Base-by-base conservation (phyloP, 2,888 invertebrate genomes). In the Myopa testacea region DNA sequence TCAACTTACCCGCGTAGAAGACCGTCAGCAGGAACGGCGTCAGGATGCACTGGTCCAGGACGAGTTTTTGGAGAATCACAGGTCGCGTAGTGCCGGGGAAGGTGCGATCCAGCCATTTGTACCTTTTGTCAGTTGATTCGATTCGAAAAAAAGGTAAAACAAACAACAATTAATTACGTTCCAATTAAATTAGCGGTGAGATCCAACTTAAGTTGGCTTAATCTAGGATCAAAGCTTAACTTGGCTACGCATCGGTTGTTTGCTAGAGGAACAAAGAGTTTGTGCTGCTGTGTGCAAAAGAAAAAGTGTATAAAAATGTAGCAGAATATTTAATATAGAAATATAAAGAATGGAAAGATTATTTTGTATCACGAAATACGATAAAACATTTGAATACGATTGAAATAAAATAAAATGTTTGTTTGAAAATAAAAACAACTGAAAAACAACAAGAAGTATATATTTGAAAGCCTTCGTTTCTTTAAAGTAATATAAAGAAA, bases 1-100 rank as follows among this genome's bases (percentile, higher is more conserved):
- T 4, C 52, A 45, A 72, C 82, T 91, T 89, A 95, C 95, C 90
- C 19, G 92, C 91, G 86, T 92, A 96, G 86, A 96, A 96, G 5
- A 93, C 85, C 0, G 92, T 92, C 19, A 95, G 88, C 65, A 96
- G 87, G 37, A 92, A 90, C 0, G 96, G 95, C 1, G 96, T 94
- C 88, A 95, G 91, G 4, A 94, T 78, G 84, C 94, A 93, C 89
- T 96, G 96, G 88, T 96, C 96, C 77, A 93, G 87, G 0, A 93
- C 85, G 70, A 96, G 91, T 90, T 96, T 96, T 80, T 92, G 92
- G 0, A 91, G 85, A 40, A 96, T 92, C 0, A 92, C 91, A 85
- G 90, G 92, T 14, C 90, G 87, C 0, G 93, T 87, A 1, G 92
- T 94, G 1, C 95, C 96, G 0, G 91, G 91, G 82, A 93, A 93